Base-by-base conservation (phyloP, 2,888 invertebrate genomes). In the Dendrolimus pini region DNA sequence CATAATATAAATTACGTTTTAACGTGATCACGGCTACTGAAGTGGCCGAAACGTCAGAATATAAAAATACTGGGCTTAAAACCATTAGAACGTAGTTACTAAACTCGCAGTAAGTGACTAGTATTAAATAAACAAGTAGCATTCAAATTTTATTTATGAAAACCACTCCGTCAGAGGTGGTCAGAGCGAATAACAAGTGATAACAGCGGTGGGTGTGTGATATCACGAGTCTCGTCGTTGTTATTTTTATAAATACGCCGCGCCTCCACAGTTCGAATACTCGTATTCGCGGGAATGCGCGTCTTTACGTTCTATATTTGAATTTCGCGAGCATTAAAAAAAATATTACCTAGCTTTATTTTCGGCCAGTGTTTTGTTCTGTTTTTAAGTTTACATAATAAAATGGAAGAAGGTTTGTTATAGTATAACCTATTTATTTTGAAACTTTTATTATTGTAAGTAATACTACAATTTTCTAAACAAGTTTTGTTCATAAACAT, bases 181-280 rank as follows among this genome's bases (percentile, higher is more conserved):
- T 30, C 30, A 30, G 6, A 30, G 30, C 30, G 30, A 30, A 30
- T 6, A 30, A 30, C 47, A 47, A 62, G 57, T 72, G 80, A 77
- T 81, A 80, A 78, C 54, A 62, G 60, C 62, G 64, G 71, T 74
- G 78, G 78, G 80, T 74, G 73, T 75, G 73, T 75, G 47, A 9
- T 47, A 47, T 47, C 47, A 47, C 47, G 47, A 9, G 47, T 47
- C 47, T 10, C 30, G 30, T 3, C 30, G 30, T 3, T 30, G 3
- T 30, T 56, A 66, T 70, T 67, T 72, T 61, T 62, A 62, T 10
- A 47, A 6, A 47, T 9, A 47, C 70, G 81, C 79, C 82, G 83
- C 69, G 79, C 78, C 78, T 75, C 78, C 74, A 58, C 81, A 84
- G 83, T 84, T 56, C 60, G 53, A 60, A 58, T 66, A 56, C 53